A percentile compares a stretch with the other conserved stretches of the same genome.
Evolutionary conservation across 2,113 vertebrate species (phyloP).

Genomic region (Sapayoa aenigma): DNA sequence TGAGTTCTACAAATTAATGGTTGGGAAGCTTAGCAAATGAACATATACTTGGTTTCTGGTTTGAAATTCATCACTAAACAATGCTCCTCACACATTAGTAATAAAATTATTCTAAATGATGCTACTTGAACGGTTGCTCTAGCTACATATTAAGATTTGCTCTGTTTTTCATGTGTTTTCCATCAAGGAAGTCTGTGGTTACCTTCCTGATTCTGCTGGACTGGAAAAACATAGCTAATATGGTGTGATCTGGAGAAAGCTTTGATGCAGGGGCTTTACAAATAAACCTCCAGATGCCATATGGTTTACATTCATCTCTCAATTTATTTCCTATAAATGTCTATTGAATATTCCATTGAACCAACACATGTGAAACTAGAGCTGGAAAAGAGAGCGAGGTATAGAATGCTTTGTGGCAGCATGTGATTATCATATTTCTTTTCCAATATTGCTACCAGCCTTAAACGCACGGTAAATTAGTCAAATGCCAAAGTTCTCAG

Average conservation of each 20-base stretch:
- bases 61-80: conserved; percentile 71
- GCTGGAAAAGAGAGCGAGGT: conserved; percentile 86
- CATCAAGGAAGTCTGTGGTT: conserved; percentile 98
- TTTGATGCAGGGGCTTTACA: conserved; percentile 98
- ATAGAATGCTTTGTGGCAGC: conserved; percentile 87
- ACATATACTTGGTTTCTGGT: conserved; percentile 57
- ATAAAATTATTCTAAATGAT: conserved; percentile 86
- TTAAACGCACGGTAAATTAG: conserved; percentile 77
- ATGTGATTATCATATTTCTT: conserved; percentile 89
- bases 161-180: conserved; percentile 96
- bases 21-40: conserved; percentile 23
- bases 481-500: conserved; percentile 74
- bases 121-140: conserved; percentile 78
- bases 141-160: conserved; percentile 80
- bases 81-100: conserved; percentile 70
- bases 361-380: conserved; percentile 91
- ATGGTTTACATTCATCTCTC: conserved; percentile 98
- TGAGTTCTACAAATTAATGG: conserved; percentile 4
- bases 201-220: conserved; percentile 97
- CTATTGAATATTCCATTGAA: conserved; percentile 91
- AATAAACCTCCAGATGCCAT: conserved; percentile 97
- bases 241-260: conserved; percentile 96
- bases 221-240: conserved; percentile 99
- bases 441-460: conserved; percentile 80
- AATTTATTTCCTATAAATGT: conserved; percentile 99